These are phyloP conservation scores for Pseudochirops corinnae DNA, from an alignment of 2,797 vertebrate species.

Conservation along the genomic window DNA sequence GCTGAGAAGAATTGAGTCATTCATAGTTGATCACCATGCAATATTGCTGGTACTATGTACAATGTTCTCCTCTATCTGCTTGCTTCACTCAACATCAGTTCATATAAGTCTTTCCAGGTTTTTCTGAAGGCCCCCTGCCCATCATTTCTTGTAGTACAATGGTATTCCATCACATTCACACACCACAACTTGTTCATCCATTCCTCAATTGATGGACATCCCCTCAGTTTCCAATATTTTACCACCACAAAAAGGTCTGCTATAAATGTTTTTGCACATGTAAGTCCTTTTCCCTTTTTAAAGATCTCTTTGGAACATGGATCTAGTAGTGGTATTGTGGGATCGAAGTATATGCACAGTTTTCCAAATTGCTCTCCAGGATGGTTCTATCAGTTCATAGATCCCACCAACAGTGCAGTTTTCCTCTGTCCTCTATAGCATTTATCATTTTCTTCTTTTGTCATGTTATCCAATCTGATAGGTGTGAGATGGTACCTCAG, in stretches of 20 bases:
- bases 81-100: no score
- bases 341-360: neutral
- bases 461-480: neutral
- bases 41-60: no score
- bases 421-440: neutral
- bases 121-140: no score
- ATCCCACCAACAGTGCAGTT: neutral
- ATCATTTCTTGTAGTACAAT: no score
- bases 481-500: neutral
- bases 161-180: neutral
- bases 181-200: neutral
- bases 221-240: neutral
- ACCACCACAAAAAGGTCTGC: neutral
- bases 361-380: neutral
- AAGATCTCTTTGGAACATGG: neutral
- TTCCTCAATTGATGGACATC: neutral
- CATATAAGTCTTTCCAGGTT: no score
- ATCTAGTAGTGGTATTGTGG: neutral
- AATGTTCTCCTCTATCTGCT: no score
- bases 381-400: neutral
- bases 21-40: no score
- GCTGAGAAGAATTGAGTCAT: no score
- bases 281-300: neutral
- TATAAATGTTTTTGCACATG: neutral
- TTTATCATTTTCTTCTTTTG: neutral